Evolutionary conservation across 64 coral and sea anemone genomes (phyloP), one percentile per base, ranked within the genome.

Genomic region (Montipora foliosa): DNA sequence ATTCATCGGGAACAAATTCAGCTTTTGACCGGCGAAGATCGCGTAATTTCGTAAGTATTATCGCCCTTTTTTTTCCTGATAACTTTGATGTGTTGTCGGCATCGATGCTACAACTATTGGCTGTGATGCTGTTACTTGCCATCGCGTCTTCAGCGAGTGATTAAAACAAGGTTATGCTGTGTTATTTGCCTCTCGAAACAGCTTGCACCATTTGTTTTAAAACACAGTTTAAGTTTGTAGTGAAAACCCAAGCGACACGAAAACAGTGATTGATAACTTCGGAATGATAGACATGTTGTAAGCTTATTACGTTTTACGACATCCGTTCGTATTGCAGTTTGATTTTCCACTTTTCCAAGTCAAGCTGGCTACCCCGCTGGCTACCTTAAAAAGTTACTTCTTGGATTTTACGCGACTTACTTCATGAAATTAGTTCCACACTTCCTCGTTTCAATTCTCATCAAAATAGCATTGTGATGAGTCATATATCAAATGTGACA

Each of bases 21-120:
- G 8, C 47, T 44, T 8, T 64, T 59, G 44, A 20, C 37, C 53
- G 6, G 62, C 12, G 16, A 86, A 29, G 68, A 70, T n/a, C n/a
- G 8, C 17, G 13, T 70, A 50, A 3, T 72, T 85, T 85, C 59
- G 82, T 86, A 9, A 50, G 82, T 49, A 15, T 78, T 78, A 13
- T 78, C 6, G 76, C 76, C 15, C 49, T 49, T 13, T 16, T n/a
- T 49, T 37, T 37, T 29, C 1, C 12, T 15, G 13, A 17, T n/a
- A 13, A 3, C 3, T 78, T 47, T 16, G 10, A 49, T 12, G 45
- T 21, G 44, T 49, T 9, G 14, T 50, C 47, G 4, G 47, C 46
- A 3, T 49, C 49, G 16, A 19, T 19, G 46, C 12, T 37, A 37
- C 37, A 37, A 37, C 37, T 24, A 44, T 50, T 86, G 9, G 44